phyloP scores from a whole-genome alignment of 1,140 invertebrate genomes.

The Streblospio benedicti region DNA sequence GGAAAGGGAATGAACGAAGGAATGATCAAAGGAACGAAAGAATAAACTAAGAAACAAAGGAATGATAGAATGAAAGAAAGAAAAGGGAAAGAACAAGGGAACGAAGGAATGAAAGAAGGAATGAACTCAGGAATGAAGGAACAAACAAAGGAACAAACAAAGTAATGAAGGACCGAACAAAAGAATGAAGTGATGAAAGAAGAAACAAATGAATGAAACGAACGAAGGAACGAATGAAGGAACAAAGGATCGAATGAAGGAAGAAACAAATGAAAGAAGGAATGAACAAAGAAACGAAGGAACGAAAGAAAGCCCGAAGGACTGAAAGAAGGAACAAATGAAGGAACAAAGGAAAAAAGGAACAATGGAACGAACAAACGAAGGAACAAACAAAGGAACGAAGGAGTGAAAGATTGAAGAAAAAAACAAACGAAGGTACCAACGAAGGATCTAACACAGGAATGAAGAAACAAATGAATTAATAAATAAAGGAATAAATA shows the following conservation, averaged over 20 bases:
- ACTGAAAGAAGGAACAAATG: neutral
- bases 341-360: neutral
- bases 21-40: too few relatives aligned
- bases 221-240: neutral
- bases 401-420: neutral
- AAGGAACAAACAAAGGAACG: neutral
- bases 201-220: neutral
- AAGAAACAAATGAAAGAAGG: neutral
- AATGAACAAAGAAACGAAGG: neutral
- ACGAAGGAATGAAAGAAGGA: neutral
- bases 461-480: neutral
- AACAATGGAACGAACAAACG: neutral
- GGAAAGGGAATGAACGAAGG: too few relatives aligned
- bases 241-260: slow-evolving; percentile 1
- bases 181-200: neutral
- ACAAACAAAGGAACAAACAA: neutral
- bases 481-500: neutral
- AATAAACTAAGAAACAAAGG: too few relatives aligned
- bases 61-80: neutral
- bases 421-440: neutral
- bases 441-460: neutral
- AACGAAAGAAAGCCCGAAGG: neutral
- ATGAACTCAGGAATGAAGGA: neutral
- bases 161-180: neutral
- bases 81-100: neutral